These are phyloP conservation scores for Smittia aterrima DNA, from an alignment of 2,888 invertebrate species.

Conservation along the genomic window DNA sequence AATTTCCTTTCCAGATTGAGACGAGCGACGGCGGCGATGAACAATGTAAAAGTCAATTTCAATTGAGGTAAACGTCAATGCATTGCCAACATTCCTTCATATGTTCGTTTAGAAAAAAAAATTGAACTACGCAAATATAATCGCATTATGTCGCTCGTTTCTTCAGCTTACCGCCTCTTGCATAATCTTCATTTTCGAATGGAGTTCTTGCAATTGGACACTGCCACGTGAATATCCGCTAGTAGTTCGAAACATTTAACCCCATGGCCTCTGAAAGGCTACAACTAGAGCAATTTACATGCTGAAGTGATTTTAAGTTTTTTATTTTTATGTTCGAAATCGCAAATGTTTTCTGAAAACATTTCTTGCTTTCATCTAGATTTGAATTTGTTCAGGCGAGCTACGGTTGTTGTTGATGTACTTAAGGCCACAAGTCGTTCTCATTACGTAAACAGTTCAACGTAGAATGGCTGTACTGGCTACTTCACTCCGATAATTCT, in stretches of 20 bases:
- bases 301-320: not conserved
- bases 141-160: conserved; percentile 3
- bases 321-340: not conserved
- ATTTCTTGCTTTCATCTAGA: conserved; percentile 14
- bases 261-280: not conserved
- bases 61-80: not conserved
- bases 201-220: not conserved
- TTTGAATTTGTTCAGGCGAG: not conserved
- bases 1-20: not conserved
- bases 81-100: not conserved
- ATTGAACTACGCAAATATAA: not conserved
- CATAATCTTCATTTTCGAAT: not conserved
- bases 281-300: not conserved
- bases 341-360: not conserved
- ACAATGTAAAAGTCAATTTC: not conserved
- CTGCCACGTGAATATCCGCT: not conserved
- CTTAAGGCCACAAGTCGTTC: not conserved
- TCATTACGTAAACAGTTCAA: conserved; percentile 12
- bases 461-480: not conserved
- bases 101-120: not conserved
- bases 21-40: not conserved
- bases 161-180: not conserved
- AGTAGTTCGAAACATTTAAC: conserved; percentile 1
- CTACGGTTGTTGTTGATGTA: not conserved
- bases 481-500: not conserved